Percentiles rank a stretch among this genome's conserved stretches.
Conservation (phyloP, 2,113 vertebrate species). For the Psilopogon haemacephalus region DNA sequence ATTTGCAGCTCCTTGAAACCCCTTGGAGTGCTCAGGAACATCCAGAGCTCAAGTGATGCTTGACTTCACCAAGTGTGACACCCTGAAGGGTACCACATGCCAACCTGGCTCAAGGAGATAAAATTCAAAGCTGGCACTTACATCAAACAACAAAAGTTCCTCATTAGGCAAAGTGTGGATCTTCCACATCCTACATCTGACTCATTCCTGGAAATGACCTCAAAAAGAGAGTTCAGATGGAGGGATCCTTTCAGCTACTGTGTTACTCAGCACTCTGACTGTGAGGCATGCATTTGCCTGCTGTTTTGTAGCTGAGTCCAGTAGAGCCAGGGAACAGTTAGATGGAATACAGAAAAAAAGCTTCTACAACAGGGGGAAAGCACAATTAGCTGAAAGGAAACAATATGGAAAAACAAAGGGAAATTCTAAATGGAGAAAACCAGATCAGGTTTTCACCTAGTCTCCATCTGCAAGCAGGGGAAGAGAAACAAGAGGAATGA, state of each 20-base stretch:
- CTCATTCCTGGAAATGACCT: conserved; percentile 48
- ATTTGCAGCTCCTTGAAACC: conserved; percentile 1
- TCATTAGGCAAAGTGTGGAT: conserved; percentile 7
- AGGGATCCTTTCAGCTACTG: conserved; percentile 7
- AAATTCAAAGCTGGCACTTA: conserved; percentile 38
- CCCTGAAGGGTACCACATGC: conserved; percentile 60
- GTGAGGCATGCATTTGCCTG: neutral
- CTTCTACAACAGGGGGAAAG: neutral
- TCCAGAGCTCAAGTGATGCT: conserved; percentile 23
- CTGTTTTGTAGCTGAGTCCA: neutral
- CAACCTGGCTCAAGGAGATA: conserved; percentile 33
- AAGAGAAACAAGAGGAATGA: neutral
- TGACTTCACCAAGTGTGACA: conserved; percentile 31
- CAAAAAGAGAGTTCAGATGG: conserved; percentile 37
- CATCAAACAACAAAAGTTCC: conserved; percentile 28
- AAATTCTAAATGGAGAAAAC: neutral
- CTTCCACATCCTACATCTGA: conserved; percentile 4
- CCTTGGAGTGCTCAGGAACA: neutral
- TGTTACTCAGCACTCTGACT: neutral
- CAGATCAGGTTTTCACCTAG: neutral
- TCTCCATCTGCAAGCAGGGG: neutral
- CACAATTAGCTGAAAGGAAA: neutral
- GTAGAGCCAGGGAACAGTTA: neutral
- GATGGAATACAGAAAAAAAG: neutral
- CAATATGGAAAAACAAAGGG: neutral